phyloP scores from a whole-genome alignment of 2,113 vertebrate species.

The Oostethus manadensis region DNA sequence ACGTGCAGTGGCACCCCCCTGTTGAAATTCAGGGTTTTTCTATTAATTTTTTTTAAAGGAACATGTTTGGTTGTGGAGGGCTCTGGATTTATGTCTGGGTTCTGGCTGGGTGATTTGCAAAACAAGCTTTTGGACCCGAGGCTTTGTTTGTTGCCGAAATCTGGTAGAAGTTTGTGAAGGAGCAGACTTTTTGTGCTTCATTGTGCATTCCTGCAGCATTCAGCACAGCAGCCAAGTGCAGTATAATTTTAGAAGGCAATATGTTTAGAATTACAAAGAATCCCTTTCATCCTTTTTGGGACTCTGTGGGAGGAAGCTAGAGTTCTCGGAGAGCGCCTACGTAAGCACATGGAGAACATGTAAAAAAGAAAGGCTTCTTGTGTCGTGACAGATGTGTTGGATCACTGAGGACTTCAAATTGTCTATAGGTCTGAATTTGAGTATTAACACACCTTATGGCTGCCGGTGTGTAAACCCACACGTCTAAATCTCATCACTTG shows the following conservation, averaged over 20 bases:
- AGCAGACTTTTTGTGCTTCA: no score
- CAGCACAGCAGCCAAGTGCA: not conserved
- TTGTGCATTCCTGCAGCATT: no score
- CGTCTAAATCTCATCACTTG: slow-evolving; percentile 12
- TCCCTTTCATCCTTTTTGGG: not conserved
- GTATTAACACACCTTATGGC: not conserved
- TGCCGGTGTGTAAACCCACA: no score
- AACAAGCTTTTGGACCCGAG: not conserved
- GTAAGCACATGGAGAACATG: not conserved
- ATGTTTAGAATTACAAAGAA: not conserved
- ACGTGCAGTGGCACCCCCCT: not conserved
- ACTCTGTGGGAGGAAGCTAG: not conserved
- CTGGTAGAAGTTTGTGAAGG: no score
- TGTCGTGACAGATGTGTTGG: not conserved
- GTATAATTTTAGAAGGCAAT: not conserved
- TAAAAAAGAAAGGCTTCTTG: not conserved
- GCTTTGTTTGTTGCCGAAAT: no score
- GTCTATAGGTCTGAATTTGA: not conserved
- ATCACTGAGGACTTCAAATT: not conserved
- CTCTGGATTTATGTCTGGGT: not conserved
- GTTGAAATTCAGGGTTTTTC: not conserved
- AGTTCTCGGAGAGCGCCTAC: not conserved
- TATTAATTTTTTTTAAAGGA: no score
- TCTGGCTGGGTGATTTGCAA: not conserved
- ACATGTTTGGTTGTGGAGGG: no score